Conservation (phyloP, 2,113 vertebrate species). For the Triplophysa siluroides region DNA sequence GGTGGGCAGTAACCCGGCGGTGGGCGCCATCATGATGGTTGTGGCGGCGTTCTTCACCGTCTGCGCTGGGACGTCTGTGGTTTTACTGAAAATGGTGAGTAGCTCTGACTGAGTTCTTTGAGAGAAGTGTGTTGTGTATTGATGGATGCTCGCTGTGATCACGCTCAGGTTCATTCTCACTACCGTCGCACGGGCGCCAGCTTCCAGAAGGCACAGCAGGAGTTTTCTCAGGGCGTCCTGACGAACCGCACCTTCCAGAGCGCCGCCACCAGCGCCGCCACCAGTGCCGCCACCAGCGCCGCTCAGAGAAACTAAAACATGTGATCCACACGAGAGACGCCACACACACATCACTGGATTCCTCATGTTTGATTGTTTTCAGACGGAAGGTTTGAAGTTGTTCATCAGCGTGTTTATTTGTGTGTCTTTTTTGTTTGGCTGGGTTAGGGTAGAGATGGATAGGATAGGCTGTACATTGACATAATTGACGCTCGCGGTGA, state of each 20-base stretch:
- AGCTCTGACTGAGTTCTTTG: too few relatives aligned
- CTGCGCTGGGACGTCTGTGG: conserved; percentile 77
- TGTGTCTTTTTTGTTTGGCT: conserved; percentile 22
- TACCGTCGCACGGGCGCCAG: conserved; percentile 92
- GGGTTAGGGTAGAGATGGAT: too few relatives aligned
- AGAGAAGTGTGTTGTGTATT: not conserved
- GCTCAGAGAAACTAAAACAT: conserved; percentile 75
- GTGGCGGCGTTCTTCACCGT: conserved; percentile 89
- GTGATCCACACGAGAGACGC: not conserved
- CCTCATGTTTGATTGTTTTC: conserved; percentile 1
- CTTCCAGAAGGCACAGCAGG: conserved; percentile 94
- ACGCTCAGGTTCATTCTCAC: conserved; percentile 83
- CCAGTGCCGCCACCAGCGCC: conserved; percentile 75
- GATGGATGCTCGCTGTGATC: not conserved
- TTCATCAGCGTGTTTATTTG: conserved; percentile 45
- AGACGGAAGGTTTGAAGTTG: conserved; percentile 33
- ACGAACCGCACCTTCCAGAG: conserved; percentile 84
- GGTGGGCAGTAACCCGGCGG: conserved; percentile 62
- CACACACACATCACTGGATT: not conserved
- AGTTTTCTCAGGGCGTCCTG: conserved; percentile 93
- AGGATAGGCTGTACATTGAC: conserved; percentile 33
- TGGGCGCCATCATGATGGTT: conserved; percentile 87
- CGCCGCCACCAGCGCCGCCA: conserved; percentile 74
- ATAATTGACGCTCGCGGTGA: conserved; percentile 28
- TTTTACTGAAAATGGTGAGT: conserved; percentile 93